Base-by-base conservation (phyloP, 2,888 invertebrate species). In the Drosophila rellima region DNA sequence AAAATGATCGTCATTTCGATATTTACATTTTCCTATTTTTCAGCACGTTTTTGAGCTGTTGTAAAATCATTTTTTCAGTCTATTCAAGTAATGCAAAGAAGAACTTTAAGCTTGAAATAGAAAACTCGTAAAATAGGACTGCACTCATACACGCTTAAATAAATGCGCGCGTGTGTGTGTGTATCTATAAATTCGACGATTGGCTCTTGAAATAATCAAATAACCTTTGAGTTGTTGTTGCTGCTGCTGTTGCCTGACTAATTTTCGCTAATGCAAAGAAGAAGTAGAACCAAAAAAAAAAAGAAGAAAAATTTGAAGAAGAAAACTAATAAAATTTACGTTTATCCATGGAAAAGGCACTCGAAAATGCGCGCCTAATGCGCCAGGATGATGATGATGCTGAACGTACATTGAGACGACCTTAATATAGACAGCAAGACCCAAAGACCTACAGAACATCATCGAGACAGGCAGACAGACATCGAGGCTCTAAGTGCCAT, bases 281-380 rank as follows among this genome's bases (percentile, higher is more conserved):
- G 65, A 68, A 45, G 80, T 52, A 68, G 65, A 31, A 26, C 40
- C 29, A 29, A 13, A 6, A 29, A 59, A 11, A 56, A 17, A 2
- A 11, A 1, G 5, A 11, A 10, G 20, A 20, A 31, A 33, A 20
- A 26, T 39, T 39, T 15, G 47, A 63, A 40, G 48, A 52, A 69
- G 70, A 75, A 86, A 85, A 86, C 86, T 86, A 86, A 86, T 89
- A 86, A 86, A 86, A 86, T 86, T 89, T 87, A 87, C 88, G 87
- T 87, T 84, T 80, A 86, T 87, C 89, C 89, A 76, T 86, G 75
- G 74, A 70, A 87, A 78, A 83, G 78, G 84, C 84, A 83, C 89
- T 83, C 77, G 86, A 88, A 85, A 88, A 83, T 88, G 80, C 80
- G 88, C 88, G 88, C 82, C 88, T 83, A 83, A 82, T 83, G 88